Percentiles rank a stretch among this genome's conserved stretches.
These are phyloP conservation scores for Callipepla squamata DNA, from an alignment of 2,113 vertebrate genomes.

Conservation along the genomic window DNA sequence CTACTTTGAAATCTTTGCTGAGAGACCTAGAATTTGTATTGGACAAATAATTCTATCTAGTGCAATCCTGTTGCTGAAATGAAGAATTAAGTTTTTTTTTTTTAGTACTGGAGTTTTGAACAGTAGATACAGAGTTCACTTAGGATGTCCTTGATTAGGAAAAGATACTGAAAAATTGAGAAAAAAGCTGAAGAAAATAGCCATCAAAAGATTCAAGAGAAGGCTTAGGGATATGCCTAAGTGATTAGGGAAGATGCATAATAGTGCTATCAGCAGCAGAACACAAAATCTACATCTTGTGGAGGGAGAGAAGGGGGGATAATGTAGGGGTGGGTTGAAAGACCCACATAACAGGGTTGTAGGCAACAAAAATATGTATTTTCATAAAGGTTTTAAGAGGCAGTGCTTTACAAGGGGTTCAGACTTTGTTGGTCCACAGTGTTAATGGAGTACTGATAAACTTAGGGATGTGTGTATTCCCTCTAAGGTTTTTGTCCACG, in stretches of 20 bases:
- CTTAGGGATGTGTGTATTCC: background rate
- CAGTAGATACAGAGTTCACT: background rate
- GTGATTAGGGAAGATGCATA: background rate
- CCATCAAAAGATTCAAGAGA: background rate
- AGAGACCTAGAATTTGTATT: background rate
- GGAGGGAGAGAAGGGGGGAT: no score
- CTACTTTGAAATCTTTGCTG: background rate
- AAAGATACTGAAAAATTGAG: background rate
- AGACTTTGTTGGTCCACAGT: background rate
- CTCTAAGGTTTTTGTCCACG: background rate
- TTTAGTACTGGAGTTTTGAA: background rate
- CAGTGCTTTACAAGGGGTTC: background rate
- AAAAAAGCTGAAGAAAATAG: background rate
- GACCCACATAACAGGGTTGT: background rate
- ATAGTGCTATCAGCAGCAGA: background rate
- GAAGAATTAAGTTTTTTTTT: background rate
- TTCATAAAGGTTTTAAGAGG: background rate
- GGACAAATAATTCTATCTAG: background rate
- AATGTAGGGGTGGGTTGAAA: background rate
- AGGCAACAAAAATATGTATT: background rate
- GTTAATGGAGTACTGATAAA: background rate
- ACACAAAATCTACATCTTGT: background rate
- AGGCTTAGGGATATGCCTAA: background rate
- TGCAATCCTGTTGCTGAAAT: background rate
- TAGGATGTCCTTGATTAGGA: background rate